Conservation (phyloP, 2,113 vertebrate genomes). For the Dipodomys stephensi region DNA sequence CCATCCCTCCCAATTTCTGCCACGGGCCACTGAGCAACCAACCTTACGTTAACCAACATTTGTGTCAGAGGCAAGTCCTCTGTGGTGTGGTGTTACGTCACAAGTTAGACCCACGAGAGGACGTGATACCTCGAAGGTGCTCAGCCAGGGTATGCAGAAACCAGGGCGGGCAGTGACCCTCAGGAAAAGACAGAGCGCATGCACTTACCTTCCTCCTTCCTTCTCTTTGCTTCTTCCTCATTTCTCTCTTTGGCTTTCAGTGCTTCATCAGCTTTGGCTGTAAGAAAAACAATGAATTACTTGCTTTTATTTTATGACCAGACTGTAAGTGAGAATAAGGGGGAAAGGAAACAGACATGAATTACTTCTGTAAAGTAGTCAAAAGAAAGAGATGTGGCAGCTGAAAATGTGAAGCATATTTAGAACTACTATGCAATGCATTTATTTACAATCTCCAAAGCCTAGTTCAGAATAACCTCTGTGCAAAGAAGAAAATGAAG, state of each 20-base stretch:
- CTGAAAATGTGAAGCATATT: constrained; percentile 17
- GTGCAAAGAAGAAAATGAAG: constrained; percentile 38
- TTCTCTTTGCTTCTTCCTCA: constrained; percentile 93
- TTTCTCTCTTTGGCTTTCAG: constrained; percentile 95
- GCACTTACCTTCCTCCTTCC: constrained; percentile 92
- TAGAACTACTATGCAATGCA: constrained; percentile 4
- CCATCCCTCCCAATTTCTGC: neutral
- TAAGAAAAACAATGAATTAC: constrained; percentile 72
- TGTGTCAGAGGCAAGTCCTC: neutral
- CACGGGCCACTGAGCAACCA: constrained; percentile 5
- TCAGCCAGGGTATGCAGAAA: neutral
- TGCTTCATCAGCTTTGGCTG: constrained; percentile 96
- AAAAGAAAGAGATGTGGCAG: constrained; percentile 33
- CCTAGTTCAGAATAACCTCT: constrained; percentile 37
- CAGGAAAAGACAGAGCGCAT: neutral
- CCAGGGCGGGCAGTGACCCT: neutral
- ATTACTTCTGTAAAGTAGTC: neutral
- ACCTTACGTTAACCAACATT: neutral
- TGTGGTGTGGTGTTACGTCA: neutral
- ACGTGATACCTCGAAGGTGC: neutral
- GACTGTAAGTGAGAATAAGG: neutral
- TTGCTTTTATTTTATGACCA: neutral
- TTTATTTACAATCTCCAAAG: constrained; percentile 36
- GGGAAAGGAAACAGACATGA: constrained; percentile 21
- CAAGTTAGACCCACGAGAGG: neutral